Percentiles rank a stretch among this genome's conserved stretches.
Conservation (phyloP, 2,797 vertebrate species). For the Dipus sagitta region DNA sequence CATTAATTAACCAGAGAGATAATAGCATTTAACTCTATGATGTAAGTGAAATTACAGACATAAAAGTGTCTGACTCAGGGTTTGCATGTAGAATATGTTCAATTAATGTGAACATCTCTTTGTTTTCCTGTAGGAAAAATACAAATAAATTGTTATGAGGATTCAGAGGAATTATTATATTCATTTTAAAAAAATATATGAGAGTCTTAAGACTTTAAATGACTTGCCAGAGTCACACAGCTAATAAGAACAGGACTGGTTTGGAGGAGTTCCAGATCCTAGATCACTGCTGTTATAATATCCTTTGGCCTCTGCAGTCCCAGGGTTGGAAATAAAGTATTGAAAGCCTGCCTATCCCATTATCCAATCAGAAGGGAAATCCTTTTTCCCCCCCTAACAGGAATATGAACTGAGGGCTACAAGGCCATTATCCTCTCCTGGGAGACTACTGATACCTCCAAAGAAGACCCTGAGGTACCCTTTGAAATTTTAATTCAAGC, state of each 20-base stretch:
- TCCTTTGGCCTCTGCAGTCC: neutral
- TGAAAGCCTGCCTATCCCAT: neutral
- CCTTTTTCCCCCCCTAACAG: neutral
- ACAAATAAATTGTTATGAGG: constrained; percentile 58
- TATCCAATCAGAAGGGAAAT: constrained; percentile 38
- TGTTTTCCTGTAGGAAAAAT: constrained; percentile 58
- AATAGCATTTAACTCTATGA: constrained; percentile 4
- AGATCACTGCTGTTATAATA: constrained; percentile 13
- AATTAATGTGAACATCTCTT: constrained; percentile 26
- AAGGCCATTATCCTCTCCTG: constrained; percentile 40
- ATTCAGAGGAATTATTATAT: constrained; percentile 64
- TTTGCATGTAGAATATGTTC: constrained; percentile 30
- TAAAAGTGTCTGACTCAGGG: constrained; percentile 9
- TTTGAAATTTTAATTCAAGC: constrained; percentile 74
- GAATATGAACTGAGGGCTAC: neutral
- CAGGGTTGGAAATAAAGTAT: neutral
- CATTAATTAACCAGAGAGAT: constrained; percentile 9
- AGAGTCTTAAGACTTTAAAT: constrained; percentile 57
- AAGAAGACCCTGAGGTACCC: constrained; percentile 56
- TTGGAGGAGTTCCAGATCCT: constrained; percentile 6
- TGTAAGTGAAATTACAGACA: constrained; percentile 20
- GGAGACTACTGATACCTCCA: neutral
- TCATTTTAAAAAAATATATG: constrained; percentile 61
- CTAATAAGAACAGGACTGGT: constrained; percentile 48
- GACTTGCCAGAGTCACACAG: constrained; percentile 56